Evolutionary conservation across 2,888 invertebrate species (phyloP), one percentile per base, ranked within the genome.

Genomic region (Sinodicranocentrus sp.): DNA sequence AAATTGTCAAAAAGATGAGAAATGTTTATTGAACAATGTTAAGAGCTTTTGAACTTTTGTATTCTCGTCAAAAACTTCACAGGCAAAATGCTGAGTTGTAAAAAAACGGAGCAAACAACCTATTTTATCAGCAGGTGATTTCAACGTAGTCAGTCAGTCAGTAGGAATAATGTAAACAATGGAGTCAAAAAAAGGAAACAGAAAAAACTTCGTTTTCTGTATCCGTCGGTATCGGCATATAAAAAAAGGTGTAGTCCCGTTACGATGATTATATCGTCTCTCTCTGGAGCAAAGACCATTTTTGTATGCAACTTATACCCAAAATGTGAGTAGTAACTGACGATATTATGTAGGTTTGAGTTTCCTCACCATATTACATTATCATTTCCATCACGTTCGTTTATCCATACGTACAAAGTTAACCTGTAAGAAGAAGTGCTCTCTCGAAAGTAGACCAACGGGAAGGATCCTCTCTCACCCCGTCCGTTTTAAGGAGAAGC

Each of bases 401-500:
- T 52, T 33, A 33, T 33, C 33, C 33, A 10, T 33, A 6, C 33
- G 33, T 33, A 33, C 3, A 6, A 33, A 10, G 33, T n/a, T n/a
- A n/a, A n/a, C n/a, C n/a, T n/a, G n/a, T n/a, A n/a, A n/a, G n/a
- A 33, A 10, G 33, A 6, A 33, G 33, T 33, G 33, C 33, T 33
- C 10, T 33, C 33, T 33, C 8, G 25, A 57, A 72, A 72, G 72
- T 72, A 72, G 72, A 59, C 72, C 72, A 72, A 72, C 72, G 72
- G 72, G 59, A 72, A 72, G 59, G 57, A 72, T 72, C 59, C 72
- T 72, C 28, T 43, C 57, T 23, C 52, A n/a, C 21, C 23, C 21
- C 8, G 15, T 33, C 21, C 8, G 15, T 33, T 48, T 39, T 57
- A 33, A 59, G 59, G 59, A 59, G 57, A 71, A 71, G 57, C 72